Percentiles rank a stretch among this genome's conserved stretches.
These are phyloP conservation scores for Eupleurogrammus muticus DNA, from an alignment of 2,797 vertebrate genomes.

Conservation along the genomic window DNA sequence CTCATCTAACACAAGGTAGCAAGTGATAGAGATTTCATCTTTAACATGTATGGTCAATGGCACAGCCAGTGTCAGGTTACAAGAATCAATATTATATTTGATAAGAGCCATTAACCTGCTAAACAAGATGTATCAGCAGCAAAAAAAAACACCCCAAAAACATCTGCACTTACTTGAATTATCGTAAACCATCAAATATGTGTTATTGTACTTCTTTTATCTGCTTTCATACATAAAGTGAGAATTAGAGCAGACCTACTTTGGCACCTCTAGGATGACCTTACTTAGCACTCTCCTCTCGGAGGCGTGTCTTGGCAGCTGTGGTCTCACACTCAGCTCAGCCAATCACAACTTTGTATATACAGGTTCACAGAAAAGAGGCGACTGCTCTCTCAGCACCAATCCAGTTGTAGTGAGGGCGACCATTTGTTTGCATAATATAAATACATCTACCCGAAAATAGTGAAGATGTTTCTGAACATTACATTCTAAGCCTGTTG, in stretches of 20 bases:
- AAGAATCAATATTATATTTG: slow-evolving; percentile 8
- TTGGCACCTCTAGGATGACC: slow-evolving; percentile 8
- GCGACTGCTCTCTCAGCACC: not conserved
- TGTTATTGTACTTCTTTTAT: not conserved
- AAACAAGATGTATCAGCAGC: not conserved
- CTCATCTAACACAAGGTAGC: slow-evolving; percentile 30
- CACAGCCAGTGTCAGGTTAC: not conserved
- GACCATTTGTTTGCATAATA: slow-evolving; percentile 6
- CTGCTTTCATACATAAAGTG: not conserved
- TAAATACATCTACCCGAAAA: not conserved
- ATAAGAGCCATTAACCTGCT: not conserved
- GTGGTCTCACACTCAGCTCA: slow-evolving; percentile 16
- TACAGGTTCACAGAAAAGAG: not conserved
- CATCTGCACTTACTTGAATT: not conserved
- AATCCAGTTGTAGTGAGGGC: not conserved
- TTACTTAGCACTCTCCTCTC: not conserved
- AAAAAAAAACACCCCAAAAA: not conserved
- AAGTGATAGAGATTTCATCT: slow-evolving; percentile 16
- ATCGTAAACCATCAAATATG: not conserved
- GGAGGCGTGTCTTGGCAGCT: slow-evolving; percentile 8
- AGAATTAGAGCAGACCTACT: not conserved
- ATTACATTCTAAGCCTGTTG: slow-evolving; percentile 5
- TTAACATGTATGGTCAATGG: slow-evolving; percentile 8
- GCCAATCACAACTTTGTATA: slow-evolving; percentile 9
- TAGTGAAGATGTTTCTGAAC: not conserved